Evolutionary conservation across 2,113 vertebrate genomes (phyloP).

Genomic region (Oxyruncus cristatus): DNA sequence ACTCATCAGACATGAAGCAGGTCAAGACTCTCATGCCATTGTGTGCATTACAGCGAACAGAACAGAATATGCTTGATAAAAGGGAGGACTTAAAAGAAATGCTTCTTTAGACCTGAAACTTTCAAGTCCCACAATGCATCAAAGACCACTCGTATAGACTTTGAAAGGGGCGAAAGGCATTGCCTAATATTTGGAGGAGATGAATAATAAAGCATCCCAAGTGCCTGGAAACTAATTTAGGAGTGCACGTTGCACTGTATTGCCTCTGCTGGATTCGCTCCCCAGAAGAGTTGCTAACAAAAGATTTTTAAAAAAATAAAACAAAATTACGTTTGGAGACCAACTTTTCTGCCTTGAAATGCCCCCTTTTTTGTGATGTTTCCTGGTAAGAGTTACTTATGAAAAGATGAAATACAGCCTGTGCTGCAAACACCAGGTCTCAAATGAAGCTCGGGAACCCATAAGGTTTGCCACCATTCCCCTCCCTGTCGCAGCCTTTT

Average conservation of each 20-base stretch:
- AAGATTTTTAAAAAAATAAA: constrained; percentile 9
- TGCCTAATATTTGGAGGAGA: constrained; percentile 70
- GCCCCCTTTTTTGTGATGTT: constrained; percentile 53
- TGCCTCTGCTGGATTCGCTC: constrained; percentile 31
- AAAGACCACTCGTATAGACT: constrained; percentile 52
- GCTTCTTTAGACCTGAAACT: constrained; percentile 54
- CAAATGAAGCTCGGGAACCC: not conserved
- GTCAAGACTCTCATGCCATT: constrained; percentile 52
- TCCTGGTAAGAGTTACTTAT: constrained; percentile 56
- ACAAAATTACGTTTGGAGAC: constrained; percentile 24
- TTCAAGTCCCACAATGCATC: constrained; percentile 74
- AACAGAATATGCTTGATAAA: constrained; percentile 55
- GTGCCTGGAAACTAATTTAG: constrained; percentile 70
- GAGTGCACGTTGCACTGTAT: constrained; percentile 39
- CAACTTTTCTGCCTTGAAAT: constrained; percentile 65
- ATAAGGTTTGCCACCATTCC: not conserved
- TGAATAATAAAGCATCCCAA: constrained; percentile 72
- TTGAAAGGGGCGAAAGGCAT: constrained; percentile 49
- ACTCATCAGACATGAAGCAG: constrained; percentile 47
- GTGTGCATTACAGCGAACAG: constrained; percentile 33
- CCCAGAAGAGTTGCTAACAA: constrained; percentile 63
- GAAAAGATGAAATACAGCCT: constrained; percentile 64
- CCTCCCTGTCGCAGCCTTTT: not conserved
- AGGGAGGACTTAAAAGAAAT: constrained; percentile 53
- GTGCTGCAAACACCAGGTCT: constrained; percentile 36